These are phyloP conservation scores for Platypus cylindrus DNA, from an alignment of 2,888 invertebrate genomes.

Conservation along the genomic window DNA sequence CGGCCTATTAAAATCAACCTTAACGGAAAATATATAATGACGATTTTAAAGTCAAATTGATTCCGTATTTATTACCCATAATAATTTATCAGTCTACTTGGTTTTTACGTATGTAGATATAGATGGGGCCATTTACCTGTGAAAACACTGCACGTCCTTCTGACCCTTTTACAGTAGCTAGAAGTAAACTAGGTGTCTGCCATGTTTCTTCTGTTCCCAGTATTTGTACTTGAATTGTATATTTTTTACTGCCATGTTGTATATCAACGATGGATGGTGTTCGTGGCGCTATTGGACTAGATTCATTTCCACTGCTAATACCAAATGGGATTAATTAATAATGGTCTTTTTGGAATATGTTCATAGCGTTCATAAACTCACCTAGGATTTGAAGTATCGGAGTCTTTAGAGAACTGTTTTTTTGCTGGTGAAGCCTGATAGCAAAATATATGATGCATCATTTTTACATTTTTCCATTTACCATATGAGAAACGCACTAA, in stretches of 20 bases:
- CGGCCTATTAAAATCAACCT: too few relatives aligned
- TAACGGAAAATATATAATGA: too few relatives aligned
- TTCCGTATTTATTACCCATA: too few relatives aligned
- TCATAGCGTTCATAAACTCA: too few relatives aligned
- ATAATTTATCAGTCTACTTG: too few relatives aligned
- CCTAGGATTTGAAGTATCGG: conserved; percentile 33
- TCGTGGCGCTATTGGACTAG: conserved; percentile 32
- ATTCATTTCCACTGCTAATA: conserved; percentile 26
- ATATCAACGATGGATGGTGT: conserved; percentile 34
- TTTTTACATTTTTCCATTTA: conserved; percentile 69
- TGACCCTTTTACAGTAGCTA: conserved; percentile 51
- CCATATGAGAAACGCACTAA: conserved; percentile 73
- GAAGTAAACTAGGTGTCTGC: conserved; percentile 70
- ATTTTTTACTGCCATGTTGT: conserved; percentile 42
- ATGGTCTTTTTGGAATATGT: too few relatives aligned
- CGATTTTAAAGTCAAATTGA: too few relatives aligned
- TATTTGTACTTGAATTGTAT: conserved; percentile 62
- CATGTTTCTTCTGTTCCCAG: conserved; percentile 76
- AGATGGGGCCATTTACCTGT: conserved; percentile 52
- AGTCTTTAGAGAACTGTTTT: conserved; percentile 68
- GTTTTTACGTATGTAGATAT: background rate
- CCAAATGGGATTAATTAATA: background rate
- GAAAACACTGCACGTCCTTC: conserved; percentile 70
- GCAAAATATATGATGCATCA: conserved; percentile 82
- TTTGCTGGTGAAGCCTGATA: conserved; percentile 77